These are phyloP conservation scores for Bujurquina vittata DNA, from an alignment of 2,113 vertebrate species.

Conservation along the genomic window DNA sequence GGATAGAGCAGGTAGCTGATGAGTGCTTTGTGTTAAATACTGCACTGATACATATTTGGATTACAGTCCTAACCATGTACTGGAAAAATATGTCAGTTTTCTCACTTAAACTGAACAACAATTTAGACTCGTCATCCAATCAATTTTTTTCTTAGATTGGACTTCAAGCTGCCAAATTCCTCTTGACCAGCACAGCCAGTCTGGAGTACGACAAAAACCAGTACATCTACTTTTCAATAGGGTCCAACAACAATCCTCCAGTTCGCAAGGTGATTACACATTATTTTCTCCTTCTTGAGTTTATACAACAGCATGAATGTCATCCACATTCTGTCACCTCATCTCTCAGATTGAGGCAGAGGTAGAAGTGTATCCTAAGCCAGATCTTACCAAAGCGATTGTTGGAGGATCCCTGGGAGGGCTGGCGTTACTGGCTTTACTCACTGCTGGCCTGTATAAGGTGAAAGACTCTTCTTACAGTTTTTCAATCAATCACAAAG, in stretches of 20 bases:
- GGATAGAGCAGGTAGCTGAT: slow-evolving; percentile 56
- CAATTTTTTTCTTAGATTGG: neutral
- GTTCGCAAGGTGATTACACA: slow-evolving; percentile 72
- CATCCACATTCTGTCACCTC: neutral
- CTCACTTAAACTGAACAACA: slow-evolving; percentile 52
- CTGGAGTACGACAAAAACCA: slow-evolving; percentile 75
- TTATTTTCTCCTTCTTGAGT: neutral
- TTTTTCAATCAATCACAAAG: neutral
- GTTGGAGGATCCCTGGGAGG: slow-evolving; percentile 82
- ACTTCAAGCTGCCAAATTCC: slow-evolving; percentile 59
- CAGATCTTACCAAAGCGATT: slow-evolving; percentile 73
- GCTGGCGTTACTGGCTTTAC: slow-evolving; percentile 72
- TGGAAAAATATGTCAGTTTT: neutral
- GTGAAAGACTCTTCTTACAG: slow-evolving; percentile 49
- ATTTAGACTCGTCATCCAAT: neutral
- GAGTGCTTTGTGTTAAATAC: neutral
- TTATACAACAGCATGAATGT: neutral
- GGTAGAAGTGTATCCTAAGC: slow-evolving; percentile 76
- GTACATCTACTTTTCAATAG: slow-evolving; percentile 75
- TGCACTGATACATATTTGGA: neutral
- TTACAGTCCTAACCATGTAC: neutral
- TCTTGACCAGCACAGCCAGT: slow-evolving; percentile 74
- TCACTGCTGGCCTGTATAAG: slow-evolving; percentile 81
- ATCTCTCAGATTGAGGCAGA: slow-evolving; percentile 71
- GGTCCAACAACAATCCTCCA: slow-evolving; percentile 65